Conservation (phyloP, 2,797 vertebrate species). For the Eospalax fontanierii region DNA sequence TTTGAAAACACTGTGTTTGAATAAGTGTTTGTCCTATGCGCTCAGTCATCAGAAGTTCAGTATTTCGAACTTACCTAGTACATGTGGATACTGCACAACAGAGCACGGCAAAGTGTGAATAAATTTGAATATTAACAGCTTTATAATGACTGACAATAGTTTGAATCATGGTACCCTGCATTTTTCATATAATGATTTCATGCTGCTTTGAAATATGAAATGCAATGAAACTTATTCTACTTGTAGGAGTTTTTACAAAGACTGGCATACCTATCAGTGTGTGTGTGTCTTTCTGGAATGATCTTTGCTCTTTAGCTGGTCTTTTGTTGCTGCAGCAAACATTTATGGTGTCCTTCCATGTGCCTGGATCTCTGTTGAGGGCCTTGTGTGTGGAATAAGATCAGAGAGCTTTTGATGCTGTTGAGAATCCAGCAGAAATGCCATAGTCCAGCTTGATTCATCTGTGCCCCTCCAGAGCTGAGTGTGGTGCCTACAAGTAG, state of each 20-base stretch:
- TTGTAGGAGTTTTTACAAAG: not conserved
- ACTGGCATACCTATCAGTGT: accelerated
- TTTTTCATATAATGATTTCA: slow-evolving; percentile 31
- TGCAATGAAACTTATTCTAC: not conserved
- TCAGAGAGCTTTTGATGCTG: too few species aligned
- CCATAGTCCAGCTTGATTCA: accelerated
- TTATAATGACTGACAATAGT: not conserved
- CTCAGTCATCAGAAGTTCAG: not conserved
- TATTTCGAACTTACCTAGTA: not conserved
- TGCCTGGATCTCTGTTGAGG: not conserved
- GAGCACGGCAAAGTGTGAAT: not conserved
- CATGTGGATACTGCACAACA: not conserved
- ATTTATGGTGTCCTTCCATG: accelerated
- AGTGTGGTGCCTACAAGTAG: accelerated
- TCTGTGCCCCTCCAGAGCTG: accelerated
- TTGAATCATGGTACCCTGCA: not conserved
- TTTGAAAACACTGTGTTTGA: not conserved
- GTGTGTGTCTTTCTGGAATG: not conserved
- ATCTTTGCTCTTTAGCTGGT: not conserved
- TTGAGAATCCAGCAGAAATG: not conserved
- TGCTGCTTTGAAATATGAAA: slow-evolving; percentile 25
- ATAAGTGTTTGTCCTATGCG: not conserved
- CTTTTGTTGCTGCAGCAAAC: not conserved
- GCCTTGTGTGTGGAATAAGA: not conserved
- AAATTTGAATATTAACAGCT: not conserved